Evolutionary conservation across 2,113 vertebrate species (phyloP), one percentile per base, ranked within the genome.

Genomic region (Brachypteracias leptosomus): DNA sequence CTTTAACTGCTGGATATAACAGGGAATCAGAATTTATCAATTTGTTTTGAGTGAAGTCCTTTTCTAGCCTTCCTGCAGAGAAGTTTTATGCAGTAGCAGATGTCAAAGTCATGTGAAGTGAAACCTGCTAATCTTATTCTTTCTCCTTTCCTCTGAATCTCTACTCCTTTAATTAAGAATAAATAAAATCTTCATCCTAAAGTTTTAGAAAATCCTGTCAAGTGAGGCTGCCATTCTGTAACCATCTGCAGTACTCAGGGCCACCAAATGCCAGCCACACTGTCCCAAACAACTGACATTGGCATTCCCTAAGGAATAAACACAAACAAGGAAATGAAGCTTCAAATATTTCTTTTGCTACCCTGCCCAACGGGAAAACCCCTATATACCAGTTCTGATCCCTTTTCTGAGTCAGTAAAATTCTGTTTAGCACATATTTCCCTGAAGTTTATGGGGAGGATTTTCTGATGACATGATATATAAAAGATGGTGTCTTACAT

Each of bases 401-500:
- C 4, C 79, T 96, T 88, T 89, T 87, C 79, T 62, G 73, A 83
- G 79, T 78, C 67, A 91, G 49, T 82, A 85, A 94, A 95, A 88
- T 5, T 7, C 54, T 81, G 16, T 85, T 95, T 96, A 91, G 76
- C 94, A 62, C 59, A 67, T 38, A 88, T 92, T 83, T 96, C 81
- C 81, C 92, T 95, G 42, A 91, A 63, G 38, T 86, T 97, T 88
- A 90, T 71, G 59, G 88, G 77, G 79, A 95, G 54, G 51, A 70
- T 94, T 97, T 97, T 90, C 82, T 1, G 4, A 68, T 90, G 91
- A 42, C 38, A 54, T 91, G 97, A 93, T 93, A 90, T 78, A n/a
- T 65, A 76, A 96, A 97, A 97, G 79, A 83, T 94, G 62, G 92
- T 97, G 93, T 77, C 90, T 96, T 97, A 52, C 73, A 19, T 83